These are phyloP conservation scores for Drosophila micromelanica DNA, from an alignment of 1,140 invertebrate genomes.

Conservation along the genomic window DNA sequence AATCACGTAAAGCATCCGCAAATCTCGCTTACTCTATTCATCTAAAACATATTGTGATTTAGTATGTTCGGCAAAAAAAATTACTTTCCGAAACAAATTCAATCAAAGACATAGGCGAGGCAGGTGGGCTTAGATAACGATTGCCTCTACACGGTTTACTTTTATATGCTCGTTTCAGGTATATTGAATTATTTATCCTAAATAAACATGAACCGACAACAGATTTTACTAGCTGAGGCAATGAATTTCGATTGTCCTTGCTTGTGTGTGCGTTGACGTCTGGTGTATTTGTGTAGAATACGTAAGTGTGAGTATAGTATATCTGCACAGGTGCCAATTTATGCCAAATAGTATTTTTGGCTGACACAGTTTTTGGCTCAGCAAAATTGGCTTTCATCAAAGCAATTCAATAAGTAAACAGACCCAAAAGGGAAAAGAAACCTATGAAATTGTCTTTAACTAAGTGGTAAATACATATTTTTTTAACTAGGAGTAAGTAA, in stretches of 20 bases:
- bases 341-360: slow-evolving; percentile 41
- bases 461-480: slow-evolving; percentile 22
- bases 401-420: slow-evolving; percentile 53
- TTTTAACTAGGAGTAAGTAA: neutral
- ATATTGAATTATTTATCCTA: slow-evolving; percentile 83
- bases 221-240: slow-evolving; percentile 65
- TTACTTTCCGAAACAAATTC: slow-evolving; percentile 60
- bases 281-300: slow-evolving; percentile 1
- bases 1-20: neutral
- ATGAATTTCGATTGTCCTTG: slow-evolving; percentile 62
- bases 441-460: neutral
- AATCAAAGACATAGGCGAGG: slow-evolving; percentile 67
- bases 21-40: neutral
- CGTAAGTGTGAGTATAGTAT: slow-evolving; percentile 1
- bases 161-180: slow-evolving; percentile 35
- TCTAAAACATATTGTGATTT: slow-evolving; percentile 42
- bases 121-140: slow-evolving; percentile 46
- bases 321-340: slow-evolving; percentile 34
- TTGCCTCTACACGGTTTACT: slow-evolving; percentile 39
- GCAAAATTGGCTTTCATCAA: slow-evolving; percentile 59
- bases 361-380: slow-evolving; percentile 9
- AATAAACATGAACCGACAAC: slow-evolving; percentile 74
- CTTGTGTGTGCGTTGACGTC: neutral
- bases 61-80: slow-evolving; percentile 44
- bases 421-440: neutral